Evolutionary conservation across 1,140 invertebrate species (phyloP), one percentile per base, ranked within the genome.

Genomic region (Zaprionus tsacasi): DNA sequence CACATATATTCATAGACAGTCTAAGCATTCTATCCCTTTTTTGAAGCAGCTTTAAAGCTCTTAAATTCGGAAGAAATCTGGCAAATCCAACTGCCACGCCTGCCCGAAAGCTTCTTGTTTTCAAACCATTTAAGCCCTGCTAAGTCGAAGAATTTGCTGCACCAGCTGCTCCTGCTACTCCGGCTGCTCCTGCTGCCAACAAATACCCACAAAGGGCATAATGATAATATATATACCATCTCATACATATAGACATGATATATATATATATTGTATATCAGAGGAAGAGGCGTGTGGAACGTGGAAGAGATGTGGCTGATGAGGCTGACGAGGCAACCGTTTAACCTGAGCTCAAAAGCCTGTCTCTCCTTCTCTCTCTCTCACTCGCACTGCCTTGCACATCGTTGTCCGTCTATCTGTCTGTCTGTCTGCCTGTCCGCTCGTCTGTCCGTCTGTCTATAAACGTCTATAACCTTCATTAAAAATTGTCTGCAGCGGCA

Each of bases 401-500:
- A 6, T n/a, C 38, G 40, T 45, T 30, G 38, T 58, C 43, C 5
- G 65, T 33, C 40, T 12, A 25, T 57, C 61, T 21, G 21, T 21
- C 35, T n/a, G n/a, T n/a, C n/a, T n/a, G 66, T 70, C 30, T 4
- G 30, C 7, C 30, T 7, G 30, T 33, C 30, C 30, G 30, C 10
- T 35, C 33, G 33, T 35, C 33, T 35, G 33, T 35, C 33, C 50
- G 43, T 77, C 78, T 76, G 82, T 79, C 80, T 88, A 88, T 80
- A 88, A 87, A 81, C 85, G 85, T 87, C 80, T 80, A 87, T 87
- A 88, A 88, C 83, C 80, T 87, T 87, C 83, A 87, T 87, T 87
- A 87, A 87, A 87, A 87, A 87, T 88, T 80, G 83, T 87, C 83
- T 87, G 83, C 83, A 87, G 83, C 83, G 85, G 83, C 83, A 89